These are phyloP conservation scores for Clinocottus analis DNA, from an alignment of 2,113 vertebrate species.

Conservation along the genomic window DNA sequence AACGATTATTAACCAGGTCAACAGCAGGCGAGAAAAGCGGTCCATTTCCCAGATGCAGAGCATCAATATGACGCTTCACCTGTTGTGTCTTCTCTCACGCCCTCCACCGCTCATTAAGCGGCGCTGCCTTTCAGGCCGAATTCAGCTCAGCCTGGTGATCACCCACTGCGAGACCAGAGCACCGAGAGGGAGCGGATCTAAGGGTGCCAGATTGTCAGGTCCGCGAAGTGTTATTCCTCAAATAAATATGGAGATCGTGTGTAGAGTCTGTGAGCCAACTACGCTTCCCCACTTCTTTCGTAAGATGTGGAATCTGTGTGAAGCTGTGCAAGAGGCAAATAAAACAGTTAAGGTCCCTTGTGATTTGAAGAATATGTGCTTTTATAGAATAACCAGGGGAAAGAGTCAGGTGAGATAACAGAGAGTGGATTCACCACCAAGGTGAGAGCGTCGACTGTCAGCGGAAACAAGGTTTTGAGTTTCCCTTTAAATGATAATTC, in stretches of 20 bases:
- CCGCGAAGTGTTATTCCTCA: constrained; percentile 78
- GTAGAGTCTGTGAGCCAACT: constrained; percentile 71
- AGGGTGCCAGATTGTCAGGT: constrained; percentile 68
- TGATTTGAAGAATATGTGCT: neutral
- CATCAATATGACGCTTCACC: constrained; percentile 78
- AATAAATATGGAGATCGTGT: constrained; percentile 81
- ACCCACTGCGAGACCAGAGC: constrained; percentile 70
- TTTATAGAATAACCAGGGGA: neutral
- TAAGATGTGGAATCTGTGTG: constrained; percentile 50
- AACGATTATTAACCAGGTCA: constrained; percentile 64
- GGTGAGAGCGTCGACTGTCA: too few species aligned
- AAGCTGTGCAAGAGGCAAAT: constrained; percentile 31
- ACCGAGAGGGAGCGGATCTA: constrained; percentile 57
- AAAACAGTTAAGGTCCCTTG: constrained; percentile 14
- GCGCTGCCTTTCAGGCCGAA: constrained; percentile 74
- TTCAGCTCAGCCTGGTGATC: constrained; percentile 76
- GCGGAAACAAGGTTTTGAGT: neutral
- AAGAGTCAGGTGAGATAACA: neutral
- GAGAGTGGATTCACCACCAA: too few species aligned
- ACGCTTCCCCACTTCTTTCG: constrained; percentile 67
- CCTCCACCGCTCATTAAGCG: constrained; percentile 77
- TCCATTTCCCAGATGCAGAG: constrained; percentile 73
- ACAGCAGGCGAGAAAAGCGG: constrained; percentile 76
- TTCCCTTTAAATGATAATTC: neutral
- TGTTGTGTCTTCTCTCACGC: constrained; percentile 75